Evolutionary conservation across 2,113 vertebrate genomes (phyloP).

Genomic region (Salminus brasiliensis): DNA sequence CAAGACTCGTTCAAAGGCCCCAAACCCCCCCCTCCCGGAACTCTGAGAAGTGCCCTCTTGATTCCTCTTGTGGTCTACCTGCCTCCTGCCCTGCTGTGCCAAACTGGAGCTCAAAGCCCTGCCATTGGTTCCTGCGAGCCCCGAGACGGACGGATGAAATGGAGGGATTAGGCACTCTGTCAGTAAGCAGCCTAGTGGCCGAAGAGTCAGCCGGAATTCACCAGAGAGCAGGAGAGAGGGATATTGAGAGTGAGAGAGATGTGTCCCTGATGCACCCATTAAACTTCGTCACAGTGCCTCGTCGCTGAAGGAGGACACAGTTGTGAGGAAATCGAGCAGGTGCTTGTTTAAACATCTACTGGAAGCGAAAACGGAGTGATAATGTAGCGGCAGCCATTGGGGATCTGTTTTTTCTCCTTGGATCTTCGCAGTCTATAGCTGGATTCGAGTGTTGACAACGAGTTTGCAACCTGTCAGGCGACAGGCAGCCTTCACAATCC

Average conservation of each 20-base stretch:
- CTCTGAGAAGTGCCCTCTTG: background rate
- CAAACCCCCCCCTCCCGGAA: background rate
- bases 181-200: constrained; percentile 67
- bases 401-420: constrained; percentile 4
- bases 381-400: constrained; percentile 35
- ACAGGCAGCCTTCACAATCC: background rate
- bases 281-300: background rate
- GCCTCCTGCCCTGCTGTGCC: background rate
- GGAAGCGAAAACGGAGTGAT: constrained; percentile 41
- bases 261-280: background rate
- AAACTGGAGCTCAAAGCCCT: constrained; percentile 26
- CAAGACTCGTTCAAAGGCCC: background rate
- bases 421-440: constrained; percentile 16
- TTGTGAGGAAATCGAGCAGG: background rate
- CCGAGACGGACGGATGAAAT: constrained; percentile 70
- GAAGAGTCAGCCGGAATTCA: background rate
- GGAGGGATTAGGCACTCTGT: constrained; percentile 71
- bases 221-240: constrained; percentile 61
- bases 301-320: background rate
- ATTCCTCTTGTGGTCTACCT: background rate
- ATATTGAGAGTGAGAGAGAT: constrained; percentile 13
- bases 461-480: constrained; percentile 14
- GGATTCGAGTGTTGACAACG: constrained; percentile 25
- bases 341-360: constrained; percentile 39
- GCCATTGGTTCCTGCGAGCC: constrained; percentile 56